Percentiles rank a stretch among this genome's conserved stretches.
phyloP scores from a whole-genome alignment of 2,113 vertebrate species.

The Mormyrus iriodes region DNA sequence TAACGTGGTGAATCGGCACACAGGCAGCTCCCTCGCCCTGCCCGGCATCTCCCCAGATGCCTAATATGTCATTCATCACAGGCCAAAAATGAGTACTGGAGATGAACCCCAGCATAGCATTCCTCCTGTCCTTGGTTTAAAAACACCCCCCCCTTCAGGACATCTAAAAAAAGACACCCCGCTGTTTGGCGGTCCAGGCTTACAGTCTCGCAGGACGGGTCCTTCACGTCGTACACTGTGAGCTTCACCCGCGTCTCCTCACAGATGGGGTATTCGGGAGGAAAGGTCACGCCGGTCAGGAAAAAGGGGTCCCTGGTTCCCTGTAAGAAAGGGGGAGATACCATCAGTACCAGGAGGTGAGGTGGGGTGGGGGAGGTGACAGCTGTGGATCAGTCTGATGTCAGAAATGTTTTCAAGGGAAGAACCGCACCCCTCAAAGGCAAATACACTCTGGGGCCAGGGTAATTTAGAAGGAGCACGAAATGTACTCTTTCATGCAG shows the following conservation, averaged over 20 bases:
- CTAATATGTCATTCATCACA: neutral
- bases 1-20: neutral
- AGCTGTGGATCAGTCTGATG: slow-evolving; percentile 33
- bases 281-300: slow-evolving; percentile 88
- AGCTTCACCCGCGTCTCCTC: slow-evolving; percentile 88
- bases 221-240: slow-evolving; percentile 91
- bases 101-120: neutral
- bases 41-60: neutral
- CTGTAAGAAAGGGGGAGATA: slow-evolving; percentile 66
- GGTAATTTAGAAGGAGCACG: neutral
- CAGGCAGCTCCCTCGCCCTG: neutral
- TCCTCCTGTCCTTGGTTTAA: neutral
- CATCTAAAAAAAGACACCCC: neutral
- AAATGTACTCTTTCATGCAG: neutral
- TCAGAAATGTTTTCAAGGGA: neutral
- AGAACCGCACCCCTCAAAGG: neutral
- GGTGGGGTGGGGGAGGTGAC: slow-evolving; percentile 23
- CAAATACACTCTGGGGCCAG: neutral
- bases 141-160: neutral
- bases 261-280: slow-evolving; percentile 80
- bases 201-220: slow-evolving; percentile 82
- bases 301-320: slow-evolving; percentile 93
- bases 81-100: neutral
- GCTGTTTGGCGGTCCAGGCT: slow-evolving; percentile 40
- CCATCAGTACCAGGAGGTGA: neutral